A percentile compares a stretch with the other conserved stretches of the same genome.
Conservation (phyloP, 2,888 invertebrate species). For the Nematopogon swammerdamellus region DNA sequence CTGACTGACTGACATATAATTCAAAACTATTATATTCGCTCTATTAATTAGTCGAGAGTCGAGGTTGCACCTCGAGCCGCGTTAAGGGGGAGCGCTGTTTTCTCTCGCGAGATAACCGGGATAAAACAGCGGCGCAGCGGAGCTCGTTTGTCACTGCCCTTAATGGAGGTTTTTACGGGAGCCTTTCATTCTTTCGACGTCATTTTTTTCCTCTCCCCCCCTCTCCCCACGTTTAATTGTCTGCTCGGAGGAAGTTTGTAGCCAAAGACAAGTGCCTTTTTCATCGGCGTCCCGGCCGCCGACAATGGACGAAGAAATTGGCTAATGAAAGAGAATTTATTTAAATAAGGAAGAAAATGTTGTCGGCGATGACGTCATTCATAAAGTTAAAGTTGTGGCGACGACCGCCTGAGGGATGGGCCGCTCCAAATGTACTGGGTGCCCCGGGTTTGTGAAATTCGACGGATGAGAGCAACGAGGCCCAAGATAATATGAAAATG, state of each 20-base stretch:
- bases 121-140: conserved; percentile 15
- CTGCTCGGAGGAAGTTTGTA: conserved; percentile 14
- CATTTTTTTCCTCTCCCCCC: conserved; percentile 33
- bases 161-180: conserved; percentile 41
- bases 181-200: conserved; percentile 37
- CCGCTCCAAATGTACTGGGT: background rate
- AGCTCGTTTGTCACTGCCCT: conserved; percentile 43
- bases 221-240: conserved; percentile 38
- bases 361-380: background rate
- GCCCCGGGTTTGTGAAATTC: no score
- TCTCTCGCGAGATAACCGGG: conserved; percentile 23
- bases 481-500: no score
- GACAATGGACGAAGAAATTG: background rate
- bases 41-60: background rate
- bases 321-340: background rate
- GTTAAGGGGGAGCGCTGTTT: background rate
- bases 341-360: background rate
- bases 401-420: background rate
- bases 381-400: background rate
- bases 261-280: background rate
- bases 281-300: background rate
- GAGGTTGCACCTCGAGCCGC: background rate
- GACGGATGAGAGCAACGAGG: no score
- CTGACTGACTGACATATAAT: no score
- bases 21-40: no score